Evolutionary conservation across 35 echinoderm and acorn worm species (phyloP), one percentile per base, ranked within the genome.

Genomic region (Lytechinus pictus): DNA sequence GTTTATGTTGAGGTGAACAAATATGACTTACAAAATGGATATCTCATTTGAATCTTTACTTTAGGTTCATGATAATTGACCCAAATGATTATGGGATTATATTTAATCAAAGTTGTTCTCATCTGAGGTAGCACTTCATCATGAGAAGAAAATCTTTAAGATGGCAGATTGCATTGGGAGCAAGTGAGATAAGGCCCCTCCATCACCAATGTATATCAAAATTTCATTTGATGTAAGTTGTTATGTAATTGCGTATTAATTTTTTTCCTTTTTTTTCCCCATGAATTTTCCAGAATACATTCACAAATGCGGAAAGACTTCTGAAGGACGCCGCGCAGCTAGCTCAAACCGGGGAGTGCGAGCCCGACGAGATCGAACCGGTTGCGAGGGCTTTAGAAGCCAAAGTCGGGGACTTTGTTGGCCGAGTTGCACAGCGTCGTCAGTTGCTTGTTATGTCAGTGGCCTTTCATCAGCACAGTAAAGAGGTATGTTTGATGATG

Each of bases 401-500:
- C 54, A 96, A 96, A 90, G 97, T 99, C 28, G 87, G 96, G 58
- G 96, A 95, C 92, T 99, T 99, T 92, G 95, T 99, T 24, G 57
- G 91, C 21, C 86, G 97, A 51, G 96, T 97, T 55, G 98, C 98
- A 79, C 96, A 94, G 52, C 96, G 98, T 19, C 91, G 96, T 58
- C 95, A 98, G 57, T 66, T 99, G 16, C 96, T 99, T 11, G 98
- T 97, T 52, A 96, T 99, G 95, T 98, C 98, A 72, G 97, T 99
- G 24, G 97, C 98, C 29, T 99, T 99, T 88, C 97, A 99, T 94
- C 97, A 97, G 10, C 97, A 99, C 95, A 96, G 96, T 19, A 99
- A 99, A 97, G 98, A 99, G 96, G 98, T 99, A 95, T 72, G 94
- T 91, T 11, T 44, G 33, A 44, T 44, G 33, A 44, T 44, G 33